phyloP scores from a whole-genome alignment of 2,888 invertebrate genomes.

The Nomada fucata region DNA sequence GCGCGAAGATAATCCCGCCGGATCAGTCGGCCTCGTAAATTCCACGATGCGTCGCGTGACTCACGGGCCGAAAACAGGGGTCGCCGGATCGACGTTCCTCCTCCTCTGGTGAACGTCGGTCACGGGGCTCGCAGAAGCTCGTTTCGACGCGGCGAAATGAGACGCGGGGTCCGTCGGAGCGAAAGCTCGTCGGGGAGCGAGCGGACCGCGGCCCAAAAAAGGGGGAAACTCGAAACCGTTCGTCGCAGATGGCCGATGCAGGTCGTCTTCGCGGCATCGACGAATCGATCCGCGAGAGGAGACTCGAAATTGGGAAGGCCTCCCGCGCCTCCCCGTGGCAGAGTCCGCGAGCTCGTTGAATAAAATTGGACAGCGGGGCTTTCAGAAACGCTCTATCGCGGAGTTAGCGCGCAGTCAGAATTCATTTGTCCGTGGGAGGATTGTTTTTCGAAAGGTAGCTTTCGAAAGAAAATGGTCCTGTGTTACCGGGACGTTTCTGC shows the following conservation, averaged over 20 bases:
- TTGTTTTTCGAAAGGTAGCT: no score
- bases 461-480: no score
- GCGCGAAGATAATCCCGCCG: constrained; percentile 77
- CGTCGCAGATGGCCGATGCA: constrained; percentile 47
- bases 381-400: background rate
- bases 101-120: constrained; percentile 54
- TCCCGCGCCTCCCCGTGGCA: background rate
- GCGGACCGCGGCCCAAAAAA: constrained; percentile 25
- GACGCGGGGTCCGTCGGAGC: constrained; percentile 51
- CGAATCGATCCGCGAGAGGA: constrained; percentile 9
- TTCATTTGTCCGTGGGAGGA: background rate
- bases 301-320: constrained; percentile 11
- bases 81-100: constrained; percentile 2
- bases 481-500: no score
- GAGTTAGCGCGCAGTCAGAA: background rate
- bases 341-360: no score
- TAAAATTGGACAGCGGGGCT: no score
- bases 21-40: constrained; percentile 80
- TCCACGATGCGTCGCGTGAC: constrained; percentile 71
- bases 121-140: constrained; percentile 56
- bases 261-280: constrained; percentile 20
- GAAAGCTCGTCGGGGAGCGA: constrained; percentile 48
- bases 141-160: constrained; percentile 71
- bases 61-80: constrained; percentile 64
- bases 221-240: constrained; percentile 24